Evolutionary conservation across 2,888 invertebrate species (phyloP).

Genomic region (Heteromyza rotundicornis): DNA sequence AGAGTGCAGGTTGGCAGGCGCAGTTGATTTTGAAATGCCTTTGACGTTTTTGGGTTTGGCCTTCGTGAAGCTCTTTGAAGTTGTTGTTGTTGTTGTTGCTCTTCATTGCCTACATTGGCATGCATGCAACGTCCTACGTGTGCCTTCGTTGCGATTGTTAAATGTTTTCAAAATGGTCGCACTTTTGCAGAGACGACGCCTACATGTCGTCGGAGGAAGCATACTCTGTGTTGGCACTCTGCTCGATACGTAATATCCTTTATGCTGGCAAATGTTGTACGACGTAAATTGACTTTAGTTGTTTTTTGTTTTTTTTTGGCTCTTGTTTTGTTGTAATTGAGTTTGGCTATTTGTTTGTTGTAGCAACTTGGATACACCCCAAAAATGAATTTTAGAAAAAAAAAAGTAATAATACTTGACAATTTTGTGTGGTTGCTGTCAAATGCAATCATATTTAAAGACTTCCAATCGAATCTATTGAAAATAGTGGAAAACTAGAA

Average conservation of each 20-base stretch:
- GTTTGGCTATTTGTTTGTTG: neutral
- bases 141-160: too few species aligned
- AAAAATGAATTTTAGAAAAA: too few species aligned
- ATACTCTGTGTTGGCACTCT: neutral
- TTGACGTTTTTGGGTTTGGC: neutral
- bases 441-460: too few species aligned
- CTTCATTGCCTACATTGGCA: constrained; percentile 40
- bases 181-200: neutral
- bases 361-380: neutral
- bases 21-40: neutral
- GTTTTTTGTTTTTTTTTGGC: constrained; percentile 53
- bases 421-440: too few species aligned
- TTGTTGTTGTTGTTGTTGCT: constrained; percentile 1
- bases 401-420: too few species aligned
- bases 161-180: constrained; percentile 4
- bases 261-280: constrained; percentile 55
- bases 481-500: too few species aligned
- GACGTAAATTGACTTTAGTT: constrained; percentile 54
- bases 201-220: neutral
- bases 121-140: constrained; percentile 48
- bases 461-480: too few species aligned
- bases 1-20: too few species aligned
- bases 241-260: constrained; percentile 42
- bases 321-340: neutral
- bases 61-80: neutral